These are phyloP conservation scores for Tribolium castaneum DNA, from an alignment of 1,140 invertebrate genomes.

Conservation along the genomic window DNA sequence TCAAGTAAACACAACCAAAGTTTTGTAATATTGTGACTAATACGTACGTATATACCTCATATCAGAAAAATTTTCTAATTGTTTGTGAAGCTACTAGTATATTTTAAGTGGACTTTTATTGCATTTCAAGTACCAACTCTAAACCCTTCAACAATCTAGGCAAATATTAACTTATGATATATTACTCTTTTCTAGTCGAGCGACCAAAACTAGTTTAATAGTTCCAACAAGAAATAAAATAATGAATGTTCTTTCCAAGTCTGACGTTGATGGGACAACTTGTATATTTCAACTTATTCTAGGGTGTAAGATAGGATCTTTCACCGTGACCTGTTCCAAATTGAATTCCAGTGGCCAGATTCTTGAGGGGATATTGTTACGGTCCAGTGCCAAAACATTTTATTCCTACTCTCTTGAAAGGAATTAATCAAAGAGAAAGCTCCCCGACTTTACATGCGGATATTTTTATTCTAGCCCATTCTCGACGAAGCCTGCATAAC, in stretches of 20 bases:
- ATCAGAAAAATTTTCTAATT: too few species aligned
- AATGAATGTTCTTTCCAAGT: too few species aligned
- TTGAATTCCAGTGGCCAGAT: background rate
- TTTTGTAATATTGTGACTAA: background rate
- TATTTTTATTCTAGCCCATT: constrained; percentile 72
- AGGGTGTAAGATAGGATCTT: background rate
- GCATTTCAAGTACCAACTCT: background rate
- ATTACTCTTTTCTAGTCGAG: background rate
- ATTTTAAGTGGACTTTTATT: background rate
- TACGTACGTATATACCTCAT: too few species aligned
- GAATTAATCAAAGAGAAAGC: constrained; percentile 33
- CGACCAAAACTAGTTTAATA: too few species aligned
- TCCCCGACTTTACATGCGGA: background rate
- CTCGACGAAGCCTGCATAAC: constrained; percentile 84
- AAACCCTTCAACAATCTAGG: background rate
- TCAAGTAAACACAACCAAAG: background rate
- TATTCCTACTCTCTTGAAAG: background rate
- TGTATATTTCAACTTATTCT: too few species aligned
- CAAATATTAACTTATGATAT: background rate
- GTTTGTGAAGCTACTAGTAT: background rate
- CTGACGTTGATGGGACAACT: too few species aligned
- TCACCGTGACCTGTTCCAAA: background rate
- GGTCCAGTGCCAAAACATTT: background rate
- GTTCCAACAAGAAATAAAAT: too few species aligned
- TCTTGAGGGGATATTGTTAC: background rate